A percentile compares a stretch with the other conserved stretches of the same genome.
These are phyloP conservation scores for Cathartes aura DNA, from an alignment of 2,113 vertebrate species.

Conservation along the genomic window DNA sequence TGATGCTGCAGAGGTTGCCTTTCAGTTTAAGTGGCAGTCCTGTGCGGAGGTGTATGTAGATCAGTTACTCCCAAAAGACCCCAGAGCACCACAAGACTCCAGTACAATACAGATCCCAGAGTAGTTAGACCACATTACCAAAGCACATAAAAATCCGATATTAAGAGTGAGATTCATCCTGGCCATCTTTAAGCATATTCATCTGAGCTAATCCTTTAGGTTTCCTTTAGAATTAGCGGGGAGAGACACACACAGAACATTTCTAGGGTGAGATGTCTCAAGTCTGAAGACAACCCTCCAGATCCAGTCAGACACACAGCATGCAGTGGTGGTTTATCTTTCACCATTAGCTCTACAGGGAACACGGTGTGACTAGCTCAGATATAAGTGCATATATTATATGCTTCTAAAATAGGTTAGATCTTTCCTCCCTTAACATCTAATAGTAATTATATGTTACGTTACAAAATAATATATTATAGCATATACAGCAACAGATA, in stretches of 20 bases:
- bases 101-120: not conserved
- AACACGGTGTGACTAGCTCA: not conserved
- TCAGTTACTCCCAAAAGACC: not conserved
- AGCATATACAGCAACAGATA: not conserved
- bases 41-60: too few relatives aligned
- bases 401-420: not conserved
- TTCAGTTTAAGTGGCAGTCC: not conserved
- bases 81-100: not conserved
- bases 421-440: not conserved
- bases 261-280: not conserved
- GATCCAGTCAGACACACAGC: not conserved
- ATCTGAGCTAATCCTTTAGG: not conserved
- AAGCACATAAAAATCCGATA: not conserved
- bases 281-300: not conserved
- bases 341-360: not conserved
- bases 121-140: not conserved
- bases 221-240: not conserved
- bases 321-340: not conserved
- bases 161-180: not conserved
- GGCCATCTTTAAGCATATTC: not conserved
- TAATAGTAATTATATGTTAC: not conserved
- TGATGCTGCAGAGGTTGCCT: not conserved
- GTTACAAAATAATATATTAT: not conserved
- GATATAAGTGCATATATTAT: not conserved
- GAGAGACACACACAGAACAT: not conserved